A percentile compares a stretch with the other conserved stretches of the same genome.
Evolutionary conservation across 2,888 invertebrate species (phyloP).

Genomic region (Eupithecia pulchellata): DNA sequence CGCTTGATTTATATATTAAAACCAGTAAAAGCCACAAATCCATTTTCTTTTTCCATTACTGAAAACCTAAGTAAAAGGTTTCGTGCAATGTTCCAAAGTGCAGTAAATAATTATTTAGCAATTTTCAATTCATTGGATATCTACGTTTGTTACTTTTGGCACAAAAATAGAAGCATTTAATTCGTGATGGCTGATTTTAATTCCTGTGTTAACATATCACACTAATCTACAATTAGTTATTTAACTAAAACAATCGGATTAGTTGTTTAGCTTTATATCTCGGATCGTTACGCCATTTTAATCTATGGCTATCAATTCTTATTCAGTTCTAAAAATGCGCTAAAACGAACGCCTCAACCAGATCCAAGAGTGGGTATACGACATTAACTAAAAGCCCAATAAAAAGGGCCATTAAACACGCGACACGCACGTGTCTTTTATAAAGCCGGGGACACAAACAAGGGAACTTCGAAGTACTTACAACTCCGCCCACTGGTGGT

Average conservation of each 20-base stretch:
- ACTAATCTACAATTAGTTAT: too few relatives aligned
- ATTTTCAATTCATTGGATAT: neutral
- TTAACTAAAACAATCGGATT: neutral
- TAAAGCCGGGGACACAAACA: conserved; percentile 53
- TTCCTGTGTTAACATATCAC: too few relatives aligned
- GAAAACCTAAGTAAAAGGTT: neutral
- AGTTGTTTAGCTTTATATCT: neutral
- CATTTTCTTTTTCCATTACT: neutral
- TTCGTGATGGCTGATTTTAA: too few relatives aligned
- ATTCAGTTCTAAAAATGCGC: neutral
- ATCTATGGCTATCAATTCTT: neutral
- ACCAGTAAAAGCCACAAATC: neutral
- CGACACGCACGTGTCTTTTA: conserved; percentile 65
- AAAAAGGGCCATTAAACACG: conserved; percentile 70
- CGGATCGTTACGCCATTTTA: neutral
- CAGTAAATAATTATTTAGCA: neutral
- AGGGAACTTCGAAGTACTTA: conserved; percentile 51
- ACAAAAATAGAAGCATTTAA: too few relatives aligned
- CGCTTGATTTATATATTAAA: too few relatives aligned
- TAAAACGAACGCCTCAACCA: conserved; percentile 3
- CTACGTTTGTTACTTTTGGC: too few relatives aligned
- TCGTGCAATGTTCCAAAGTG: too few relatives aligned
- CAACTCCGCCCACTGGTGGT: conserved; percentile 58
- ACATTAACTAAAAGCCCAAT: conserved; percentile 61
- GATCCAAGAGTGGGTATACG: conserved; percentile 34